Evolutionary conservation across 2,888 invertebrate genomes (phyloP).

Genomic region (Alsophila aescularia): DNA sequence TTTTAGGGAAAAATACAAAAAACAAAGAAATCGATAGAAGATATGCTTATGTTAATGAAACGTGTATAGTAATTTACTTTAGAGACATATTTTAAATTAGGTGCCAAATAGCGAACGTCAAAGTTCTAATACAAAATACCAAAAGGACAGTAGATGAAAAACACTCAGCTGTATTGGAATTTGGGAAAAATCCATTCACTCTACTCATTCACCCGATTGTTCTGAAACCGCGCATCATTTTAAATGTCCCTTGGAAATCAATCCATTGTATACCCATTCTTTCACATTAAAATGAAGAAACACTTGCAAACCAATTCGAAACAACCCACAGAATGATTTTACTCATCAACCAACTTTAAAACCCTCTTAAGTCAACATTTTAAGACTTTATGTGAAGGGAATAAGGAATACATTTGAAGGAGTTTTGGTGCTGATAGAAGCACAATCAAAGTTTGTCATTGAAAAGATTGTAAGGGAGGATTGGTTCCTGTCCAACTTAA

Average conservation of each 20-base stretch:
- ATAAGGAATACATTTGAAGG: constrained; percentile 35
- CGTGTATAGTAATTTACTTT: too few species aligned
- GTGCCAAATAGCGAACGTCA: too few species aligned
- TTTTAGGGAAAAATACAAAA: too few species aligned
- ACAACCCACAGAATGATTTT: constrained; percentile 48
- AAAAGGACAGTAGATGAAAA: background rate
- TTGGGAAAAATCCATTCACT: constrained; percentile 1
- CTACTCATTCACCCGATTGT: background rate
- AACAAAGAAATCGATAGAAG: too few species aligned
- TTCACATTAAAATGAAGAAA: constrained; percentile 49
- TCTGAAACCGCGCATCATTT: constrained; percentile 14
- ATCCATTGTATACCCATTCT: constrained; percentile 46
- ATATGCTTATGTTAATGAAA: too few species aligned
- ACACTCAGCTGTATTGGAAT: constrained; percentile 8
- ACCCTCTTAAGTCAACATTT: background rate
- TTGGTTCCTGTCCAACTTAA: constrained; percentile 36
- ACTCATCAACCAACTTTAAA: constrained; percentile 44
- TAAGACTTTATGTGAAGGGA: constrained; percentile 4
- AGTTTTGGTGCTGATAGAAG: constrained; percentile 9
- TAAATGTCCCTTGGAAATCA: constrained; percentile 34
- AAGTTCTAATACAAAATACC: background rate
- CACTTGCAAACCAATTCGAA: constrained; percentile 55
- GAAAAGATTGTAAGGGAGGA: constrained; percentile 45
- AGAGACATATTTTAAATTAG: too few species aligned
- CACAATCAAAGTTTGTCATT: constrained; percentile 41